These are phyloP conservation scores for Sepiola atlantica DNA, from an alignment of 2,888 invertebrate species.

Conservation along the genomic window DNA sequence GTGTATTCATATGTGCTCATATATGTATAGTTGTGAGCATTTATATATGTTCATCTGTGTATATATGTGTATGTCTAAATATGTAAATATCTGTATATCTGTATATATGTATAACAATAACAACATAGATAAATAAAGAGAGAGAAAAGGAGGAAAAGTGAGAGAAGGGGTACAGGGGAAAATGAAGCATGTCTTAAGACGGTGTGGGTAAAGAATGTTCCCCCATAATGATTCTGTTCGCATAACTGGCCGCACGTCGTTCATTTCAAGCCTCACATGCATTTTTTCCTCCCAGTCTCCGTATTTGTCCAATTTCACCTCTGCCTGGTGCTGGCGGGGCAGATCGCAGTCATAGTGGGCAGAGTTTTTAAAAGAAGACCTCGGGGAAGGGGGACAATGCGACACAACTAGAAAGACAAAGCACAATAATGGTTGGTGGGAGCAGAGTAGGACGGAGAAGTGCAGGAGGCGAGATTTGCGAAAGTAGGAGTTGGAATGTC, in stretches of 20 bases:
- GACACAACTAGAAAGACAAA: not conserved
- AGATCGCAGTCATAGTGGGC: not conserved
- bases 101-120: not conserved
- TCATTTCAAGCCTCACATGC: not conserved
- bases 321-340: not conserved
- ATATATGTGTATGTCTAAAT: not conserved
- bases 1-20: not conserved
- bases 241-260: not conserved
- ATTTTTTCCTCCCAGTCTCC: not conserved
- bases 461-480: not conserved
- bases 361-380: not conserved
- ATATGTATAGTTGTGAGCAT: not conserved
- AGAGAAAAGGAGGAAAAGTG: not conserved
- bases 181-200: not conserved
- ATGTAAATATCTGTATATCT: not conserved
- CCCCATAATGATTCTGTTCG: not conserved
- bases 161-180: not conserved
- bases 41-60: not conserved
- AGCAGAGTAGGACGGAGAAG: not conserved
- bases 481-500: not conserved
- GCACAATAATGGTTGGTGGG: not conserved
- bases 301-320: conserved; percentile 23
- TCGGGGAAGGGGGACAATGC: too few relatives aligned
- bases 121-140: not conserved
- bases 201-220: not conserved